These are phyloP conservation scores for Hipposideros larvatus DNA, from an alignment of 2,797 vertebrate genomes.

Conservation along the genomic window DNA sequence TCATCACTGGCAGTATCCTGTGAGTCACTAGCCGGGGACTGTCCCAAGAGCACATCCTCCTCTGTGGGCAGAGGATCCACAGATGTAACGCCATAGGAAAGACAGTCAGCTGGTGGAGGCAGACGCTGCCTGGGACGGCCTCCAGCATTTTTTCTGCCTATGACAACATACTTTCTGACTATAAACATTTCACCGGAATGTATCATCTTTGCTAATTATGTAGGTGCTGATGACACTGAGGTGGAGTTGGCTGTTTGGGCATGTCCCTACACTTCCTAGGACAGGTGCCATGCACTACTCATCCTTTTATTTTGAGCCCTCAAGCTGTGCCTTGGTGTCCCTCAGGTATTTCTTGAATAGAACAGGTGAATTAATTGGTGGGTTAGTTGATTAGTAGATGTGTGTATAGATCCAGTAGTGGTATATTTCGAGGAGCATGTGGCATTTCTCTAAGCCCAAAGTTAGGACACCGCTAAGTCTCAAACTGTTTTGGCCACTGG, in stretches of 20 bases:
- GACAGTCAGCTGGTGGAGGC: not conserved
- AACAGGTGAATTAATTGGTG: not conserved
- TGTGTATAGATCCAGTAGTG: not conserved
- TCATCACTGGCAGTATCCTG: not conserved
- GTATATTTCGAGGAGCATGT: not conserved
- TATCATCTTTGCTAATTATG: not conserved
- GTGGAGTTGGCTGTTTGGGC: not conserved
- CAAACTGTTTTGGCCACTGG: not conserved
- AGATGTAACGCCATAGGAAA: slow-evolving; percentile 29
- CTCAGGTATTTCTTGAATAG: not conserved
- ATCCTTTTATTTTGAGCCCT: not conserved
- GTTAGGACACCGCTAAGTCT: slow-evolving; percentile 3
- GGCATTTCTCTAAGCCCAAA: not conserved
- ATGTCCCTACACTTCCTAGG: not conserved
- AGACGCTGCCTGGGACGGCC: not conserved
- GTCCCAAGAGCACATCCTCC: not conserved
- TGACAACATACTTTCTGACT: not conserved
- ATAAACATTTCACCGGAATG: slow-evolving; percentile 10
- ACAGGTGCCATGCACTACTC: not conserved
- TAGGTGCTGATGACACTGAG: not conserved
- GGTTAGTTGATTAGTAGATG: not conserved
- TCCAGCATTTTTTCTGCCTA: slow-evolving; percentile 35
- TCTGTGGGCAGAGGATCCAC: not conserved
- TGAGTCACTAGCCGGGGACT: slow-evolving; percentile 57
- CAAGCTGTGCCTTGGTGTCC: not conserved